Evolutionary conservation across 2,888 invertebrate species (phyloP), one percentile per base, ranked within the genome.

Genomic region (Siphlonurus alternatus): DNA sequence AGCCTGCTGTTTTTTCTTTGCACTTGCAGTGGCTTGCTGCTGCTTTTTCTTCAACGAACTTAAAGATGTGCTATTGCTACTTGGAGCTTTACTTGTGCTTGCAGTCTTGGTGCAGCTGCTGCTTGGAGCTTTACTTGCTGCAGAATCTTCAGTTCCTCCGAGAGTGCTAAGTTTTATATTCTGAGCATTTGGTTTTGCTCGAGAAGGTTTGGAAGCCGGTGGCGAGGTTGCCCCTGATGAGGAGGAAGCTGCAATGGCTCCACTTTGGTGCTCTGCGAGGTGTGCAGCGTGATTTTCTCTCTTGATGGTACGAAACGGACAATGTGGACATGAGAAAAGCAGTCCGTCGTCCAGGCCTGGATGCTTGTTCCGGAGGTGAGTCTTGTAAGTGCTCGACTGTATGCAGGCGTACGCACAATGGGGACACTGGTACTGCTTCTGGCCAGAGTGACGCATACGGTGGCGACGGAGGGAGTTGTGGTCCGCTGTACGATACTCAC

Each of bases 381-480:
- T 79, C 73, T 90, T 86, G 73, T 87, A 88, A 1, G 86, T 82
- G 3, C 85, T 86, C 64, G 89, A 88, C 74, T 90, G 89, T 68
- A 93, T 91, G 69, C 87, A 85, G 15, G 84, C 83, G 74, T 90
- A 92, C 0, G 85, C 79, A 71, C 93, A 93, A 71, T 85, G 83
- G 60, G 84, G 83, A 72, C 93, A 93, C 69, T 84, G 83, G 75
- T 93, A 93, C 0, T 83, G 83, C 70, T 83, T 84, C 61, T 84
- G 81, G 19, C 88, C 88, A 3, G 86, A 82, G 74, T 93, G 92
- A 15, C 83, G 79, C 76, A 85, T 83, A 70, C 86, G 85, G 75
- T 93, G 93, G 1, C 91, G 80, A 23, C 91, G 78, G 68, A 91
- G 78, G 0, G 90, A 85, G 74, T 91, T 92, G 75, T 90, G 90